These are phyloP conservation scores for Drosophila asahinai DNA, from an alignment of 1,140 invertebrate genomes.

Conservation along the genomic window DNA sequence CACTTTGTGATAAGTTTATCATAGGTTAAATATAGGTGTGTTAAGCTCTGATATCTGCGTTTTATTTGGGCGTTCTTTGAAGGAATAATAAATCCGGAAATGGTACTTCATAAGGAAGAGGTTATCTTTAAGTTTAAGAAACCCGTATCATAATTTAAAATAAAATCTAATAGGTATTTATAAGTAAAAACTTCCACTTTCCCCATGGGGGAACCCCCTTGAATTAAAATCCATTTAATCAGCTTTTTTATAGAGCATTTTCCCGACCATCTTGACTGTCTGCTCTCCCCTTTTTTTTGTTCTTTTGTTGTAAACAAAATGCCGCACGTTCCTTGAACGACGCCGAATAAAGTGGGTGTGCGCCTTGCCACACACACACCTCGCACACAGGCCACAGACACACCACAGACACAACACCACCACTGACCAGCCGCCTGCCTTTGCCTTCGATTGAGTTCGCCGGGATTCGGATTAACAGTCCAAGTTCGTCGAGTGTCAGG, in stretches of 20 bases:
- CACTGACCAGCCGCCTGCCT: neutral
- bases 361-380: conserved; percentile 10
- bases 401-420: conserved; percentile 1
- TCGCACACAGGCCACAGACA: conserved; percentile 7
- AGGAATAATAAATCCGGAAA: neutral
- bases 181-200: too few species aligned
- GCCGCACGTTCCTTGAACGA: conserved; percentile 25
- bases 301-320: conserved; percentile 69
- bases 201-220: neutral
- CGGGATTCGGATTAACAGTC: conserved; percentile 40
- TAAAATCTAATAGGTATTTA: neutral
- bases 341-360: conserved; percentile 21
- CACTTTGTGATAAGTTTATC: conserved; percentile 5
- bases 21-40: neutral
- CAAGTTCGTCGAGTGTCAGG: conserved; percentile 57
- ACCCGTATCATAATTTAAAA: neutral
- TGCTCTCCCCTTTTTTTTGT: conserved; percentile 7
- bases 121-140: neutral
- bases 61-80: neutral
- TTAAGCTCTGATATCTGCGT: neutral
- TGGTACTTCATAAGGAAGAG: too few species aligned
- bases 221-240: neutral
- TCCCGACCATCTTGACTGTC: conserved; percentile 7
- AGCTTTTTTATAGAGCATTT: conserved; percentile 21
- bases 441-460: conserved; percentile 34